Percentiles rank a stretch among this genome's conserved stretches.
phyloP scores from a whole-genome alignment of 2,797 vertebrate species.

The Channa striata region DNA sequence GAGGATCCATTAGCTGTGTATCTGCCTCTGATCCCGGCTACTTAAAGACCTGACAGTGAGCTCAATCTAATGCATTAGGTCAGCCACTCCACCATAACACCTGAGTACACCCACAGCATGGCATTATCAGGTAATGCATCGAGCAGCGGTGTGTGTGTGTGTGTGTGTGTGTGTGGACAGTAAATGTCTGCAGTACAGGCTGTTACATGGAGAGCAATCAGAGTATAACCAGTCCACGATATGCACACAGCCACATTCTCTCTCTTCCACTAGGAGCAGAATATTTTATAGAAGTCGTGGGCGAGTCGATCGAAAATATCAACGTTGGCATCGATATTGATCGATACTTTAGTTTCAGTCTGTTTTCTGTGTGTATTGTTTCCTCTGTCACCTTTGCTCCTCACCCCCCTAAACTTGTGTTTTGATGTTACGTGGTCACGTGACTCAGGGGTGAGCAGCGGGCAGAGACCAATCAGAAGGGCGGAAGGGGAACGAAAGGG shows the following conservation, averaged over 20 bases:
- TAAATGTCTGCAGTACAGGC: constrained; percentile 35
- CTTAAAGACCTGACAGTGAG: constrained; percentile 82
- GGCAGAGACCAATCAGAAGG: too few relatives aligned
- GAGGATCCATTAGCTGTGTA: constrained; percentile 82
- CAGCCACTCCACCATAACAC: constrained; percentile 78
- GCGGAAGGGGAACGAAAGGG: too few relatives aligned
- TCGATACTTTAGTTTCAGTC: too few relatives aligned
- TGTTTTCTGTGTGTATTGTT: too few relatives aligned
- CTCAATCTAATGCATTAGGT: constrained; percentile 83
- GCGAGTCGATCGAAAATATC: too few relatives aligned
- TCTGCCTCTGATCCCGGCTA: constrained; percentile 79
- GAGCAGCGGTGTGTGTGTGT: constrained; percentile 40
- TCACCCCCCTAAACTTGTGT: too few relatives aligned
- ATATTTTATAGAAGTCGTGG: not conserved
- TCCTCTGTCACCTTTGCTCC: too few relatives aligned
- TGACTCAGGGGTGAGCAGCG: too few relatives aligned
- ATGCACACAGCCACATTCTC: not conserved
- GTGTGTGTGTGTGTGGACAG: constrained; percentile 18
- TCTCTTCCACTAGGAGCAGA: not conserved
- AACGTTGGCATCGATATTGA: too few relatives aligned
- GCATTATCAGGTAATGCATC: constrained; percentile 78
- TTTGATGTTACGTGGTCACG: too few relatives aligned
- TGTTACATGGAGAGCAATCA: constrained; percentile 12
- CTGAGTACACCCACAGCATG: constrained; percentile 79
- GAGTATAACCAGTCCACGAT: not conserved